A percentile compares a stretch with the other conserved stretches of the same genome.
Conservation (phyloP, 2,797 vertebrate species). For the Falco naumanni region DNA sequence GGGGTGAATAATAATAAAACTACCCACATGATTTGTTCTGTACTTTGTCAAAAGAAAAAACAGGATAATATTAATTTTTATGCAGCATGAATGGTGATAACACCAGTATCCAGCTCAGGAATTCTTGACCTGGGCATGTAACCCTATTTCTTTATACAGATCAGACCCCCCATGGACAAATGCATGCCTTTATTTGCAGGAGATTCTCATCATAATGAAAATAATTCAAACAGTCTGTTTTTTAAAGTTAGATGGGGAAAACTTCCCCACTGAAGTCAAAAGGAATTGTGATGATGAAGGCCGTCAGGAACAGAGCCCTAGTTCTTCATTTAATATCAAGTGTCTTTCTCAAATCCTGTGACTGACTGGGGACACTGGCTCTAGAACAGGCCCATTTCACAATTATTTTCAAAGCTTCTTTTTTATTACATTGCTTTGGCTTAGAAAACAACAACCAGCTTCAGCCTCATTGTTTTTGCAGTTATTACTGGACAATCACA, state of each 20-base stretch:
- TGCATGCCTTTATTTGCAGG: not conserved
- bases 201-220: not conserved
- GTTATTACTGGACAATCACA: constrained; percentile 4
- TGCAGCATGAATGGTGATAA: not conserved
- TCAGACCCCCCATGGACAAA: not conserved
- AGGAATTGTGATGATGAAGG: not conserved
- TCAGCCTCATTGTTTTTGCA: not conserved
- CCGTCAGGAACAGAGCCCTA: not conserved
- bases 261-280: not conserved
- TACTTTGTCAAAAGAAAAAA: not conserved
- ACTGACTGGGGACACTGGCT: not conserved
- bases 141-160: not conserved
- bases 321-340: not conserved
- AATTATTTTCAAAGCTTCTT: not conserved
- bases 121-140: not conserved
- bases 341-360: not conserved
- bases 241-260: not conserved
- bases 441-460: not conserved
- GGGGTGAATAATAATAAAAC: not conserved
- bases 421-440: not conserved
- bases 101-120: not conserved
- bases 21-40: not conserved
- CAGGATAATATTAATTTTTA: not conserved
- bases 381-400: not conserved
- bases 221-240: not conserved